A percentile compares a stretch with the other conserved stretches of the same genome.
Evolutionary conservation across 2,113 vertebrate genomes (phyloP).

Genomic region (Chrysemys picta): DNA sequence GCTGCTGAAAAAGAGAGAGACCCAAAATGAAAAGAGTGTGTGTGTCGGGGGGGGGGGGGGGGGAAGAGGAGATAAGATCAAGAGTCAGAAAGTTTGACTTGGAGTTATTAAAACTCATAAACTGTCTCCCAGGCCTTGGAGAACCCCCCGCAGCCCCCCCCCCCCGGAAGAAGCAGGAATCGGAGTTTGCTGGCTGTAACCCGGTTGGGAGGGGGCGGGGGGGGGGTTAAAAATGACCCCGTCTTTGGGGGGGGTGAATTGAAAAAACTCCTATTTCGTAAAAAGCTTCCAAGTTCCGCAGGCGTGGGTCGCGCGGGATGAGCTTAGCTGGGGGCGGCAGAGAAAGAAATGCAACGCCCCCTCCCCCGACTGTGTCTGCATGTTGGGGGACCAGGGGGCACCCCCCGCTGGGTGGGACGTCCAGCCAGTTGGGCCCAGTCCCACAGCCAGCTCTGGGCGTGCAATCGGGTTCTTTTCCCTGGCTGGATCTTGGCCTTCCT

Average conservation of each 20-base stretch:
- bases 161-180: too few species aligned
- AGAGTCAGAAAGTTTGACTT: not conserved
- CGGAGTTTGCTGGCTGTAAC: not conserved
- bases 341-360: too few species aligned
- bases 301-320: too few species aligned
- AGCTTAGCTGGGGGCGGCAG: not conserved
- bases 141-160: too few species aligned
- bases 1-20: slow-evolving; percentile 19
- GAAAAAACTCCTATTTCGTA: too few species aligned
- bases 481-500: not conserved
- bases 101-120: not conserved
- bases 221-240: not conserved
- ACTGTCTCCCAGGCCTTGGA: not conserved
- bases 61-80: not conserved
- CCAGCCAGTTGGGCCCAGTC: too few species aligned
- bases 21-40: not conserved
- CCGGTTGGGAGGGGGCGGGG: too few species aligned
- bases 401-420: not conserved
- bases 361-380: not conserved
- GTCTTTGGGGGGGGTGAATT: too few species aligned
- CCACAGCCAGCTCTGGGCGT: not conserved
- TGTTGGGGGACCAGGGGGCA: not conserved
- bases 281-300: not conserved
- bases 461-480: not conserved
- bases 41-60: not conserved